Conservation (phyloP, 2,888 invertebrate species). For the Microdon myrmicae region DNA sequence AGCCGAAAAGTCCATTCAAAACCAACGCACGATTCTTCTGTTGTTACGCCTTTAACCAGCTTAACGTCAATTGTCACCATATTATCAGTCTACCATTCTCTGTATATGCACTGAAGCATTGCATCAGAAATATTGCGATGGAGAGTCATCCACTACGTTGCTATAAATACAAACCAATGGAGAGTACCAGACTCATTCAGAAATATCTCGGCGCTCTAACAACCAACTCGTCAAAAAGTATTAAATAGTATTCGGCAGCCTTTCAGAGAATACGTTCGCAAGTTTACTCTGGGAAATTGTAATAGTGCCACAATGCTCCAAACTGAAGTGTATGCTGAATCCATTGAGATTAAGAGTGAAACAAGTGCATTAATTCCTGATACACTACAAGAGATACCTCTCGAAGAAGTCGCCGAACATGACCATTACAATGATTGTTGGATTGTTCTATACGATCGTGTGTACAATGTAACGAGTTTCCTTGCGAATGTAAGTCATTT, state of each 20-base stretch:
- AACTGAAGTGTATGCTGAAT: no score
- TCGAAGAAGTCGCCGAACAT: slow-evolving; percentile 81
- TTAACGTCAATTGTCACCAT: no score
- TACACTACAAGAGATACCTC: slow-evolving; percentile 69
- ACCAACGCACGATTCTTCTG: no score
- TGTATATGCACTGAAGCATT: slow-evolving; percentile 1
- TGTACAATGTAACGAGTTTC: slow-evolving; percentile 84
- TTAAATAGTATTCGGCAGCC: not conserved
- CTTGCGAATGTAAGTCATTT: slow-evolving; percentile 60
- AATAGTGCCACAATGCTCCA: no score
- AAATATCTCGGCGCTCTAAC: slow-evolving; percentile 16
- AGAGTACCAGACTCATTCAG: slow-evolving; percentile 33
- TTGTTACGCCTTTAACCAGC: no score
- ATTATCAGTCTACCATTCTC: slow-evolving; percentile 2
- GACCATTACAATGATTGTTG: slow-evolving; percentile 81
- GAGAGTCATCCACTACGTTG: no score
- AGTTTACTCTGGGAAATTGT: no score
- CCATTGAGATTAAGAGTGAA: not conserved
- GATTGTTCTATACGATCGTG: slow-evolving; percentile 87
- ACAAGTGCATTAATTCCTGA: not conserved
- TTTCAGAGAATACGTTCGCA: no score
- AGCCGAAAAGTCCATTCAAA: no score
- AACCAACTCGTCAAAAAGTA: slow-evolving; percentile 21
- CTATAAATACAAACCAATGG: slow-evolving; percentile 38
- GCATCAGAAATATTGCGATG: no score